Conservation (phyloP, 2,113 vertebrate genomes). For the Megaptera novaeangliae region DNA sequence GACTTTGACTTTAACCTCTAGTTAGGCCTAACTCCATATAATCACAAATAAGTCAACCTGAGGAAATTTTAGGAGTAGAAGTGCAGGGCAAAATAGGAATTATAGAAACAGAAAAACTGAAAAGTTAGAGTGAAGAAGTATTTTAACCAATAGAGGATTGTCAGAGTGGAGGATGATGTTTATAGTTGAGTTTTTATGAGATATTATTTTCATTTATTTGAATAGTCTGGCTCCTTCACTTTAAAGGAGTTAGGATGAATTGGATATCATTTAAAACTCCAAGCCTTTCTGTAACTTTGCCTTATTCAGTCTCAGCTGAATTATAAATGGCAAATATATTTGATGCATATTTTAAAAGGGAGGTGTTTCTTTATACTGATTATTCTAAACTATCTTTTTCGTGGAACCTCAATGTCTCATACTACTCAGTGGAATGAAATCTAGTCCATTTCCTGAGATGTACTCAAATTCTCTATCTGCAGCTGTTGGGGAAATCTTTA, state of each 20-base stretch:
- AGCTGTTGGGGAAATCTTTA: not conserved
- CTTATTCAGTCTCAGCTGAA: not conserved
- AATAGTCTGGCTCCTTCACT: not conserved
- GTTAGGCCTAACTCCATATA: not conserved
- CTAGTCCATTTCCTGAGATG: not conserved
- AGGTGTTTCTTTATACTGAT: not conserved
- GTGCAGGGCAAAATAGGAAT: not conserved
- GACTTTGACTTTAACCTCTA: not conserved
- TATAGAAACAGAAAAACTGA: not conserved
- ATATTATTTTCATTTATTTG: not conserved
- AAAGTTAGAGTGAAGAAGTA: not conserved
- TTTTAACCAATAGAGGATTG: not conserved
- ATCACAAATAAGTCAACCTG: not conserved
- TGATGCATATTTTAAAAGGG: not conserved
- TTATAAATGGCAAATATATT: not conserved
- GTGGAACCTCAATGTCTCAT: not conserved
- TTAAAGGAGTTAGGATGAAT: not conserved
- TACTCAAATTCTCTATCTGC: not conserved
- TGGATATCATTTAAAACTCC: not conserved
- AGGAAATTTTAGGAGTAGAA: not conserved
- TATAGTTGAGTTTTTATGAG: not conserved
- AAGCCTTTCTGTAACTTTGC: not conserved
- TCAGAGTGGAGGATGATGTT: not conserved
- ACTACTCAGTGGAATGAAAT: not conserved
- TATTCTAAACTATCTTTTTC: not conserved